A percentile compares a stretch with the other conserved stretches of the same genome.
These are phyloP conservation scores for Drosophila sordidula DNA, from an alignment of 2,888 invertebrate species.

Conservation along the genomic window DNA sequence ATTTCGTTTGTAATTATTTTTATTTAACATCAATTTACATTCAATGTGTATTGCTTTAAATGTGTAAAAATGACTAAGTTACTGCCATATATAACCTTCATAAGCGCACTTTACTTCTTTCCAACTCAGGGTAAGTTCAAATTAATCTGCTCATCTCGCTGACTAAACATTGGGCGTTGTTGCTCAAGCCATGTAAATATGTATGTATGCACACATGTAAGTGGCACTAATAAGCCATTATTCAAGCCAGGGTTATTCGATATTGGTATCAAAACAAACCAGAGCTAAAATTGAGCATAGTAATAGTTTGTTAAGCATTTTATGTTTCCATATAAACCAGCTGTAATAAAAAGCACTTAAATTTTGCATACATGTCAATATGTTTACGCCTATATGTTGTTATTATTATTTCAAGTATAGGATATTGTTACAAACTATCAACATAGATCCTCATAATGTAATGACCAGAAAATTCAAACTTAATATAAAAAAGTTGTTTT, in stretches of 20 bases:
- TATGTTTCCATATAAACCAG: too few species aligned
- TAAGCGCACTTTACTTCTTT: constrained; percentile 44
- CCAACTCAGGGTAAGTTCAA: constrained; percentile 48
- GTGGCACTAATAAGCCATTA: constrained; percentile 7
- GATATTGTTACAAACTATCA: too few species aligned
- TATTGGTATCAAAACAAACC: background rate
- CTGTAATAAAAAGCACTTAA: too few species aligned
- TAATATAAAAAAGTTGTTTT: too few species aligned
- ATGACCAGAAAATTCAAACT: too few species aligned
- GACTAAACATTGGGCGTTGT: constrained; percentile 64
- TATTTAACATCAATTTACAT: constrained; percentile 27
- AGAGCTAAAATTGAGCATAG: background rate
- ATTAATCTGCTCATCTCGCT: constrained; percentile 23
- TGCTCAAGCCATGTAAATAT: constrained; percentile 22
- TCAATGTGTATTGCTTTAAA: constrained; percentile 30
- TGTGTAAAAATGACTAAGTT: constrained; percentile 52
- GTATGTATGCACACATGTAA: constrained; percentile 16
- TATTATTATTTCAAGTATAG: too few species aligned
- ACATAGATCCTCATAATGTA: too few species aligned
- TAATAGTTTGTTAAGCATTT: too few species aligned
- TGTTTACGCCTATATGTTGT: too few species aligned
- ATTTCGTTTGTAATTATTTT: constrained; percentile 40
- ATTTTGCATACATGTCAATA: too few species aligned
- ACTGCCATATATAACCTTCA: constrained; percentile 38
- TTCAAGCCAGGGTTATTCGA: background rate